Conservation (phyloP, 2,888 invertebrate genomes). For the Argyresthia albistria region DNA sequence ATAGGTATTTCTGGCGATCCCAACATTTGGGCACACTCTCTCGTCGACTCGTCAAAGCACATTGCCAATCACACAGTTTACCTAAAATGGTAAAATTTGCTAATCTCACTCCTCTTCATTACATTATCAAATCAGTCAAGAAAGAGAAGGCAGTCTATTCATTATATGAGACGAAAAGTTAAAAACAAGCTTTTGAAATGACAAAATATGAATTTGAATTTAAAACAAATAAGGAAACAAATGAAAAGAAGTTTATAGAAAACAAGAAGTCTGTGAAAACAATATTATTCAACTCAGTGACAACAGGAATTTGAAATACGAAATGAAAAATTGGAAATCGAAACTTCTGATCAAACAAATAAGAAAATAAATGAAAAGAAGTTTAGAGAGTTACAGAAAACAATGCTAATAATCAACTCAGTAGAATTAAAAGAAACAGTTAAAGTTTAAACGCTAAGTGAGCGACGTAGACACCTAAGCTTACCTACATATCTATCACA, state of each 20-base stretch:
- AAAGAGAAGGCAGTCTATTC: slow-evolving; percentile 23
- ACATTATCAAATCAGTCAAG: slow-evolving; percentile 57
- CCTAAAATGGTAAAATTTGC: slow-evolving; percentile 50
- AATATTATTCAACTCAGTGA: too few relatives aligned
- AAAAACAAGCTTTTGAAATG: slow-evolving; percentile 18
- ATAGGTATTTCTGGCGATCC: slow-evolving; percentile 55
- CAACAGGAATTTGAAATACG: too few relatives aligned
- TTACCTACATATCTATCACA: slow-evolving; percentile 62
- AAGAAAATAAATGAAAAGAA: too few relatives aligned
- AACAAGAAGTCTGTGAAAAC: neutral
- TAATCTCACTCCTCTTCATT: slow-evolving; percentile 57
- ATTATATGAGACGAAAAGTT: neutral
- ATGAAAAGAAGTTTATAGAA: neutral
- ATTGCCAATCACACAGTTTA: slow-evolving; percentile 46
- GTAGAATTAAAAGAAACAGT: too few relatives aligned
- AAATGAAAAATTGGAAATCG: too few relatives aligned
- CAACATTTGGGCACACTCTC: slow-evolving; percentile 46
- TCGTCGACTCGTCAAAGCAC: slow-evolving; percentile 33
- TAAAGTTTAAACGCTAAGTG: slow-evolving; percentile 58
- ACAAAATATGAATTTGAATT: slow-evolving; percentile 17
- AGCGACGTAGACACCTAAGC: slow-evolving; percentile 63
- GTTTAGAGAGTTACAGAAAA: too few relatives aligned
- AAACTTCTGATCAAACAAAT: too few relatives aligned
- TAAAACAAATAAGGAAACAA: slow-evolving; percentile 13
- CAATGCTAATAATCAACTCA: too few relatives aligned